Evolutionary conservation across 35 echinoderm and acorn worm genomes (phyloP).

Genomic region (Diadema setosum): DNA sequence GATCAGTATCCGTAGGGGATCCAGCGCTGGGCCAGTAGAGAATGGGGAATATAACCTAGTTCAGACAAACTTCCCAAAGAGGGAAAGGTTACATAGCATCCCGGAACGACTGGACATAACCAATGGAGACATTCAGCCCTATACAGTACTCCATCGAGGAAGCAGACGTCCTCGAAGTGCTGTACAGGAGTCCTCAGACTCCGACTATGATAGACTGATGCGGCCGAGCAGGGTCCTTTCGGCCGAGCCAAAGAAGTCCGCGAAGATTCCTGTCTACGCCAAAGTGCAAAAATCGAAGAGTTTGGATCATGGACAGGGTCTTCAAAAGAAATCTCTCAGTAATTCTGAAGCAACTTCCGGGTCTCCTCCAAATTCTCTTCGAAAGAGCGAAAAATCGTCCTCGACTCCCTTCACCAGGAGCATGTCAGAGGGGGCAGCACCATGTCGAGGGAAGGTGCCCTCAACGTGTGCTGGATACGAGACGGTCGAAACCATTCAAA

Average conservation of each 20-base stretch:
- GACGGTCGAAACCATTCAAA: neutral
- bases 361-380: neutral
- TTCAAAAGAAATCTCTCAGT: no score
- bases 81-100: neutral
- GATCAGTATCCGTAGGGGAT: neutral
- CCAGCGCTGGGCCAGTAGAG: neutral
- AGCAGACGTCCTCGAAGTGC: neutral
- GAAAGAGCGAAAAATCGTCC: neutral
- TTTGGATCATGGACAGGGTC: neutral
- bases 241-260: neutral
- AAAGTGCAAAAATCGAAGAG: slow-evolving; percentile 15
- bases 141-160: neutral
- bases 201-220: neutral
- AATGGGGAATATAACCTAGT: neutral
- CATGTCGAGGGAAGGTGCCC: neutral
- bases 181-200: neutral
- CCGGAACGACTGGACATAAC: neutral
- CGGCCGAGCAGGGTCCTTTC: neutral
- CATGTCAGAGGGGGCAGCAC: slow-evolving; percentile 4
- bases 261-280: neutral
- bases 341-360: neutral
- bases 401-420: neutral
- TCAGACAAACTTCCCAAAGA: neutral
- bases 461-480: neutral
- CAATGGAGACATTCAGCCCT: neutral